Evolutionary conservation across 2,113 vertebrate species (phyloP).

Genomic region (Bostrychus sinensis): DNA sequence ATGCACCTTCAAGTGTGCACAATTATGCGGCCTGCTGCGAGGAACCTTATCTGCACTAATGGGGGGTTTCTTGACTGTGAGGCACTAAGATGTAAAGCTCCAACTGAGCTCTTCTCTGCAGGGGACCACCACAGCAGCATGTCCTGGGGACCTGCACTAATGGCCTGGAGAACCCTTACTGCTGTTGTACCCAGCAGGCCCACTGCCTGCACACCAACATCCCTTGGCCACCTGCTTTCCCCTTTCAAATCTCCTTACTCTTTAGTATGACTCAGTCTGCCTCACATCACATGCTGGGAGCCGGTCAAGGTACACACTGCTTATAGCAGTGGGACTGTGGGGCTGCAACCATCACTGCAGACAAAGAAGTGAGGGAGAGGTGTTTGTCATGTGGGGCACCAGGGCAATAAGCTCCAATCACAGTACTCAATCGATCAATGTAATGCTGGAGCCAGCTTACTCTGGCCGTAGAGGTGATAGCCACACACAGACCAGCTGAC

Average conservation of each 20-base stretch:
- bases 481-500: conserved; percentile 7
- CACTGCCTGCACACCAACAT: conserved; percentile 37
- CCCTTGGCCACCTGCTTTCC: conserved; percentile 20
- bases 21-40: conserved; percentile 64
- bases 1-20: conserved; percentile 46
- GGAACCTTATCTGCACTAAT: conserved; percentile 87
- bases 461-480: conserved; percentile 23
- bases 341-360: conserved; percentile 20
- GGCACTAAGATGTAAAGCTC: conserved; percentile 67
- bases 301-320: conserved; percentile 36
- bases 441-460: conserved; percentile 45
- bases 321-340: conserved; percentile 26
- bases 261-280: conserved; percentile 54
- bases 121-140: conserved; percentile 80
- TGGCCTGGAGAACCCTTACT: conserved; percentile 74
- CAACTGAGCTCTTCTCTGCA: conserved; percentile 87
- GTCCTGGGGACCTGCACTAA: conserved; percentile 82
- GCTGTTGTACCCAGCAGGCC: conserved; percentile 66
- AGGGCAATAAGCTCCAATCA: conserved; percentile 42
- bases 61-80: conserved; percentile 79
- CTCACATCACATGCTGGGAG: conserved; percentile 54
- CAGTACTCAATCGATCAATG: conserved; percentile 35
- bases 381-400: conserved; percentile 24
- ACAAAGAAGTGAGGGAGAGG: conserved; percentile 33
- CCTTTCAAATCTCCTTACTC: conserved; percentile 53